A percentile compares a stretch with the other conserved stretches of the same genome.
phyloP scores from a whole-genome alignment of 2,797 vertebrate genomes.

The Lacerta agilis region DNA sequence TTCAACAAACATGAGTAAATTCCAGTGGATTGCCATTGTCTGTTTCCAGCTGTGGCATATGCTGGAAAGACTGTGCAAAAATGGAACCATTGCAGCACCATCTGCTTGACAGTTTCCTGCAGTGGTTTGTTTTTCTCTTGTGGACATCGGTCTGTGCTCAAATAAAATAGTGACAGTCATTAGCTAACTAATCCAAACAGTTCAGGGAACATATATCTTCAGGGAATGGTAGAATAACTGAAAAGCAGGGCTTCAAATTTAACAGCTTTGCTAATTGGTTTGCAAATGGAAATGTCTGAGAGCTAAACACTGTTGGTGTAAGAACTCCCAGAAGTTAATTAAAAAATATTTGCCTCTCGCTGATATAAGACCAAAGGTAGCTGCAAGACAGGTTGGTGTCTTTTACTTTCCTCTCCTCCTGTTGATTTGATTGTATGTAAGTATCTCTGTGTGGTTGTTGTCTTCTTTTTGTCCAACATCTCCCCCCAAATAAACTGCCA shows the following conservation, averaged over 20 bases:
- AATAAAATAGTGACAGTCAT: conserved; percentile 9
- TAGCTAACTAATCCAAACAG: neutral
- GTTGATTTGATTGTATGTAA: too few relatives aligned
- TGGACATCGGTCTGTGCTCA: neutral
- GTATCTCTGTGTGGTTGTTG: too few relatives aligned
- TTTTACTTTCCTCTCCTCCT: conserved; percentile 1
- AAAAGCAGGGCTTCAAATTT: conserved; percentile 27
- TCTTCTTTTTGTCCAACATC: too few relatives aligned
- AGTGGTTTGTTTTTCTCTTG: neutral
- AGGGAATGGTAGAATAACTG: neutral
- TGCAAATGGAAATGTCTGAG: conserved; percentile 33
- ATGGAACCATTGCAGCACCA: neutral
- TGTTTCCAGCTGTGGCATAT: neutral
- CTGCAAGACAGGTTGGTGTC: conserved; percentile 38
- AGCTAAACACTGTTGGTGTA: conserved; percentile 40
- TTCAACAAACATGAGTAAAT: neutral
- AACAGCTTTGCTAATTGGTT: conserved; percentile 56
- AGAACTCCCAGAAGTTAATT: conserved; percentile 55
- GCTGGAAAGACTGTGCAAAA: neutral
- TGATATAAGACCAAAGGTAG: conserved; percentile 45
- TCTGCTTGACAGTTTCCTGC: neutral
- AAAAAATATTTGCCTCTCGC: conserved; percentile 55
- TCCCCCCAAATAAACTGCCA: too few relatives aligned
- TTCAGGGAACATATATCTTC: conserved; percentile 9
- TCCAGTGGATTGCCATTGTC: neutral